A percentile compares a stretch with the other conserved stretches of the same genome.
Evolutionary conservation across 92 coral and sea anemone species (phyloP).

Genomic region (Muricea muricata): DNA sequence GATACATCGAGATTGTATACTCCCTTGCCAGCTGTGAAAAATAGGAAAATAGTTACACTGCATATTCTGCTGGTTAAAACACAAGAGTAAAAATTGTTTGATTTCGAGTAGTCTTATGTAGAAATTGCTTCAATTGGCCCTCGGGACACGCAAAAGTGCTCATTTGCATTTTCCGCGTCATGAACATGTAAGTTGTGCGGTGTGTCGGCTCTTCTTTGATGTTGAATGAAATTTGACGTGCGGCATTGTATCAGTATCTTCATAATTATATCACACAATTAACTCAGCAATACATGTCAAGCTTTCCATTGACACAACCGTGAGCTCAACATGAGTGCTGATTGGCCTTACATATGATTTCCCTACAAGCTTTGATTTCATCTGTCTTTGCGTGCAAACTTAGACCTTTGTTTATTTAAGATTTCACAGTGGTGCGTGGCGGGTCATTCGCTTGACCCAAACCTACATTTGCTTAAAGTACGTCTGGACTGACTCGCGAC

Average conservation of each 20-base stretch:
- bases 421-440: slow-evolving; percentile 83
- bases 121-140: not conserved
- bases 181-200: slow-evolving; percentile 27
- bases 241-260: slow-evolving; percentile 92
- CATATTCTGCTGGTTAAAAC: not conserved
- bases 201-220: slow-evolving; percentile 39
- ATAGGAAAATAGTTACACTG: not conserved
- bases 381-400: slow-evolving; percentile 70
- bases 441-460: slow-evolving; percentile 55
- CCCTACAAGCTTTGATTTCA: slow-evolving; percentile 86
- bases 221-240: slow-evolving; percentile 64
- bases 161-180: slow-evolving; percentile 15
- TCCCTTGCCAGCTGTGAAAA: slow-evolving; percentile 50
- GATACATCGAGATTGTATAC: slow-evolving; percentile 32
- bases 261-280: slow-evolving; percentile 94
- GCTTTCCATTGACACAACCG: slow-evolving; percentile 79
- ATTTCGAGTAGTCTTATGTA: not conserved
- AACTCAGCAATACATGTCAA: slow-evolving; percentile 92
- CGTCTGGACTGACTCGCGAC: slow-evolving; percentile 42
- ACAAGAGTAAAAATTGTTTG: not conserved
- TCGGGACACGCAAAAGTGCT: slow-evolving; percentile 17
- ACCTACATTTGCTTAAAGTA: slow-evolving; percentile 37
- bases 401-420: slow-evolving; percentile 94
- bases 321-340: slow-evolving; percentile 61
- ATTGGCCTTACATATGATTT: slow-evolving; percentile 77